A percentile compares a stretch with the other conserved stretches of the same genome.
Evolutionary conservation across 1,140 invertebrate genomes (phyloP).

Genomic region (Platorchestia sp.): DNA sequence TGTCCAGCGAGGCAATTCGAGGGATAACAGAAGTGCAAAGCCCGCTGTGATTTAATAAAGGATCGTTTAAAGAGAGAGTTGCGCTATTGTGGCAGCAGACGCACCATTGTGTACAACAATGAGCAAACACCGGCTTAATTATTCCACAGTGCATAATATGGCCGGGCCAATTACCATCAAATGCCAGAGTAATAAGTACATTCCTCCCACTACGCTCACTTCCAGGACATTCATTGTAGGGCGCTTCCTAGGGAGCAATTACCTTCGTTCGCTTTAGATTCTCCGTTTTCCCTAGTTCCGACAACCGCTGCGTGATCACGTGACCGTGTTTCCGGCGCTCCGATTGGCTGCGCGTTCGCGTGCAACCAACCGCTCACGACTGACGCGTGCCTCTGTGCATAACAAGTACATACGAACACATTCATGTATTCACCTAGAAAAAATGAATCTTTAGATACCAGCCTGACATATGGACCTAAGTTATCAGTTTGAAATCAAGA

Average conservation of each 20-base stretch:
- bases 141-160: background rate
- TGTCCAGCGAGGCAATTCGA: background rate
- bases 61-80: background rate
- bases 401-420: background rate
- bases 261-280: background rate
- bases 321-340: constrained; percentile 9
- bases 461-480: background rate
- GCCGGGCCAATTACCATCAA: background rate
- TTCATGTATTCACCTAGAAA: background rate
- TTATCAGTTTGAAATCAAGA: background rate
- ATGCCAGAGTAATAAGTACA: background rate
- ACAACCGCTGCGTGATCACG: background rate
- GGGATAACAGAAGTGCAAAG: background rate
- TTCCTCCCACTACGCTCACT: background rate
- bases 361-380: constrained; percentile 9
- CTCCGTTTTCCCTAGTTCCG: constrained; percentile 33
- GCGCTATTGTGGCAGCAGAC: background rate
- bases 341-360: constrained; percentile 7
- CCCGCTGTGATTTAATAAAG: background rate
- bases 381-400: constrained; percentile 5
- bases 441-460: background rate
- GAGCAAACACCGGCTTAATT: constrained; percentile 15
- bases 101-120: background rate
- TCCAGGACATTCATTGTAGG: constrained; percentile 37
- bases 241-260: background rate